Percentiles rank a stretch among this genome's conserved stretches.
Conservation (phyloP, 2,888 invertebrate genomes). For the Hyppa rectilinea region DNA sequence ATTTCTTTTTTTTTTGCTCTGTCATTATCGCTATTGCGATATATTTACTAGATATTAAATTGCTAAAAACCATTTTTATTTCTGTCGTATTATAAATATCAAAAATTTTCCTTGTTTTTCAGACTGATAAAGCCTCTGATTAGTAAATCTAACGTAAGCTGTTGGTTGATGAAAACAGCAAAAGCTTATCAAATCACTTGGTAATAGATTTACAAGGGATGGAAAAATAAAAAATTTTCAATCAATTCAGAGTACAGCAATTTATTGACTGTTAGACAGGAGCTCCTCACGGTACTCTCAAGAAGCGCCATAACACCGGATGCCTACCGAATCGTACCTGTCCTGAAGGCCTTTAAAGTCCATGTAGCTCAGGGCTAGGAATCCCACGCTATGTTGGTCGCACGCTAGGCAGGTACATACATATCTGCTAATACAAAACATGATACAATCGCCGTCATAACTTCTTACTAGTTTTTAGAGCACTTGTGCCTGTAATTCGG, state of each 20-base stretch:
- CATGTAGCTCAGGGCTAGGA: not conserved
- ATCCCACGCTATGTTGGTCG: no score
- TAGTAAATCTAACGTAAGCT: not conserved
- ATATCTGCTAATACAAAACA: constrained; percentile 4
- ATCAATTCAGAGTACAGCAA: not conserved
- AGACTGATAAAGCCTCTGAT: no score
- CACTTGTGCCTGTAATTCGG: constrained; percentile 58
- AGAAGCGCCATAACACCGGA: no score
- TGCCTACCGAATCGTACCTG: not conserved
- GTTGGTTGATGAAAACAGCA: not conserved
- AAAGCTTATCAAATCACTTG: not conserved
- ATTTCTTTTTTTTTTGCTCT: no score
- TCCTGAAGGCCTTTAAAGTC: not conserved
- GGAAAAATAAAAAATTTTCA: not conserved
- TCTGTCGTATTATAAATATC: not conserved
- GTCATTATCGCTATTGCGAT: no score
- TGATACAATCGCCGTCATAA: constrained; percentile 11
- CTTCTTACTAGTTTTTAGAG: constrained; percentile 33
- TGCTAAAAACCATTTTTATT: not conserved
- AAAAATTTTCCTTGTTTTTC: not conserved
- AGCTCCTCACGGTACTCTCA: not conserved
- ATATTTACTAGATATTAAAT: no score
- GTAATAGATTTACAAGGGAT: not conserved
- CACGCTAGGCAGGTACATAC: not conserved
- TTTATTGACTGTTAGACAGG: not conserved